Evolutionary conservation across 2,888 invertebrate species (phyloP), one percentile per base, ranked within the genome.

Genomic region (Agrotis segetum): DNA sequence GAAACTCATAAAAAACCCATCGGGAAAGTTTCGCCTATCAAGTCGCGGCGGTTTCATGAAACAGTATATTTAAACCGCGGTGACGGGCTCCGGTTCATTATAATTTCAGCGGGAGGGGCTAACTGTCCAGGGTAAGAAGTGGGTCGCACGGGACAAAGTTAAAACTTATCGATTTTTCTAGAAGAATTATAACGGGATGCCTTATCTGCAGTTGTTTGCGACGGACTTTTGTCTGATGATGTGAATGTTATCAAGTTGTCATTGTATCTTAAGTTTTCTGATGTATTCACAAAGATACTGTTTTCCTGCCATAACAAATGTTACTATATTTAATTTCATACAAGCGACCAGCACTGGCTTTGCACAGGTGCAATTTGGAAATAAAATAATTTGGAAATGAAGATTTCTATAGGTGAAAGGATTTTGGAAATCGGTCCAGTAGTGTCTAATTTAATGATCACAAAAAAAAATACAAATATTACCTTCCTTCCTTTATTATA

Each of bases 141-240:
- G 79, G 88, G 88, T 85, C 88, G 84, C 80, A 59, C 71, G 67
- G 68, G 76, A 81, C 74, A 53, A 79, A 83, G 82, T 86, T 83
- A 67, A 82, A 87, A 85, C 81, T 79, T 88, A 90, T 90, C 85
- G 90, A 89, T 90, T 86, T 84, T 74, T 53, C 65, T 71, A 67
- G 53, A 65, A 78, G 65, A 70, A 67, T 66, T 46, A 65, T 66
- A 50, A 61, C 46, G 46, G n/a, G 61, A 50, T 74, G 68, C 62
- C 69, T 71, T 60, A 29, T 52, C 24, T 62, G 24, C 46, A 60
- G 47, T 65, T 76, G 17, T 13, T 46, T 21, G 29, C 16, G 67
- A 34, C n/a, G 24, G 21, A 24, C 19, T 61, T 64, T 74, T 49
- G 47, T 71, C 14, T 0, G 14, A 40, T 17, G 34, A 46, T 40